Percentiles rank a stretch among this genome's conserved stretches.
These are phyloP conservation scores for Petroica traversi DNA, from an alignment of 2,113 vertebrate genomes.

Conservation along the genomic window DNA sequence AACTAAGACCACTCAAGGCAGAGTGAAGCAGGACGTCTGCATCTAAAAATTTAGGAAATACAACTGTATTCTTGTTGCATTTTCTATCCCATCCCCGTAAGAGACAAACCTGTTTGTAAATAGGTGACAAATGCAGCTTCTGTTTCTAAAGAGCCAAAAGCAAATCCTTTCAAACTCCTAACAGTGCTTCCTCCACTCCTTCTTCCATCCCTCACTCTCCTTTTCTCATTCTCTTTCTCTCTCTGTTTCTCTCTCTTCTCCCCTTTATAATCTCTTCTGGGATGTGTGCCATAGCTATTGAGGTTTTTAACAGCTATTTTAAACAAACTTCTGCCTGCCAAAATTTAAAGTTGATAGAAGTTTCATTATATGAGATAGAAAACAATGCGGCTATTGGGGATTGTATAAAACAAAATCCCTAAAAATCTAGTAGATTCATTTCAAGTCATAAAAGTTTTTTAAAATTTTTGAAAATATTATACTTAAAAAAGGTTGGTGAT, in stretches of 20 bases:
- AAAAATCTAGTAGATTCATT: neutral
- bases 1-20: neutral
- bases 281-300: neutral
- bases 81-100: neutral
- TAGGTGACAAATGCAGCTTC: neutral
- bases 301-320: neutral
- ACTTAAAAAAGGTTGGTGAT: neutral
- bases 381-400: neutral
- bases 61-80: neutral
- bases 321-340: neutral
- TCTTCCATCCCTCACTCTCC: neutral
- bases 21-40: neutral
- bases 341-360: neutral
- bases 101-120: neutral
- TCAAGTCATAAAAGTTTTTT: neutral
- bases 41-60: too few species aligned
- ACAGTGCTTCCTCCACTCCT: neutral
- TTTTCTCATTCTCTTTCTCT: neutral
- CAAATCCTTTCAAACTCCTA: neutral
- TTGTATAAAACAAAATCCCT: neutral
- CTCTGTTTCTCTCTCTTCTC: neutral
- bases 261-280: neutral
- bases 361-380: neutral
- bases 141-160: neutral
- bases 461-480: neutral